Conservation (phyloP, 2,113 vertebrate genomes). For the Greenwoodochromis staneri region DNA sequence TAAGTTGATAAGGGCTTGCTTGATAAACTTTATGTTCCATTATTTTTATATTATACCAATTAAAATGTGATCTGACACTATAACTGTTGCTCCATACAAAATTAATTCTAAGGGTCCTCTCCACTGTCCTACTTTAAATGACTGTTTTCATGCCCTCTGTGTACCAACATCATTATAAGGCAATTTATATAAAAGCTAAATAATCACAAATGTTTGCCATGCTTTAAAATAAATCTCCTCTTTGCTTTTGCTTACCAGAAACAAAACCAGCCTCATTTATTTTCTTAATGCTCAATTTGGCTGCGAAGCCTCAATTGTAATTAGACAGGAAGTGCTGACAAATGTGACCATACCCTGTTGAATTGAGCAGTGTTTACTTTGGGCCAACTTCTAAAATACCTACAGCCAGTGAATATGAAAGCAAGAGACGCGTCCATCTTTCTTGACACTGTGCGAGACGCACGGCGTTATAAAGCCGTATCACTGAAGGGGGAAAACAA, state of each 20-base stretch:
- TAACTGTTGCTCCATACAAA: background rate
- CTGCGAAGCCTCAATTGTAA: conserved; percentile 22
- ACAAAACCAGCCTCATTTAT: conserved; percentile 17
- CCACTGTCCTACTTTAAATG: background rate
- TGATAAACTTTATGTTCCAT: background rate
- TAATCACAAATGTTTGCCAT: conserved; percentile 2
- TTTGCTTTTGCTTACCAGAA: conserved; percentile 8
- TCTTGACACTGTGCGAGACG: background rate
- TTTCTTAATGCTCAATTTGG: conserved; percentile 51
- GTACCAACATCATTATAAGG: background rate
- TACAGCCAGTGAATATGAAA: conserved; percentile 48
- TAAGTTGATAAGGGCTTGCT: background rate
- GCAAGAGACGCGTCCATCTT: background rate
- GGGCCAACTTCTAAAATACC: conserved; percentile 42
- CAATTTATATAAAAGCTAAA: background rate
- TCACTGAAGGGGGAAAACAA: conserved; percentile 5
- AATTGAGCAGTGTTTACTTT: conserved; percentile 46
- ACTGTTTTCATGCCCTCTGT: background rate
- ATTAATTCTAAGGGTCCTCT: background rate
- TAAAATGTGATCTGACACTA: background rate
- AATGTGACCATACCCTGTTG: conserved; percentile 17
- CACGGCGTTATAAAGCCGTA: background rate
- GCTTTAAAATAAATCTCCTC: background rate
- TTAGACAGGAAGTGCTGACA: conserved; percentile 35
- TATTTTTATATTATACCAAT: background rate